Evolutionary conservation across 2,888 invertebrate species (phyloP).

Genomic region (Lasioglossum oenotherae): DNA sequence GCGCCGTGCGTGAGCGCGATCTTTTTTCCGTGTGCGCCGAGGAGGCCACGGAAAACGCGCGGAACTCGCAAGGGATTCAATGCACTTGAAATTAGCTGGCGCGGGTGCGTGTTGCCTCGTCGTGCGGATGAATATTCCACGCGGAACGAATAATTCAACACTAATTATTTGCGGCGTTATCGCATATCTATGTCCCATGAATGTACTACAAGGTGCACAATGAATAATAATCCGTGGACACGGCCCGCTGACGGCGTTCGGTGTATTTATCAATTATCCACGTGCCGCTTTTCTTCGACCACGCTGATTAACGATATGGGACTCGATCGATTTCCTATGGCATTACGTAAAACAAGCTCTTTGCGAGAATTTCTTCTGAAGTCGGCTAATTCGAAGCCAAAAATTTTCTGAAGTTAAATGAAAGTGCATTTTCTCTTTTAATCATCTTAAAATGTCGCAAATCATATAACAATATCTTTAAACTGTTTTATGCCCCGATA

Average conservation of each 20-base stretch:
- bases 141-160: conserved; percentile 56
- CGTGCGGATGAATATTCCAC: conserved; percentile 55
- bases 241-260: conserved; percentile 13
- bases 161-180: conserved; percentile 63
- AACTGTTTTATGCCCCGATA: too few species aligned
- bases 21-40: not conserved
- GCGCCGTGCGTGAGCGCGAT: conserved; percentile 1
- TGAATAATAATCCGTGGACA: conserved; percentile 56
- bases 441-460: too few species aligned
- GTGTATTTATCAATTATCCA: conserved; percentile 34
- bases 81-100: conserved; percentile 52
- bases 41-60: conserved; percentile 1
- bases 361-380: not conserved
- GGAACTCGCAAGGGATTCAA: conserved; percentile 22
- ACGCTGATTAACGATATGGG: not conserved
- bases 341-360: not conserved
- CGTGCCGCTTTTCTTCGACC: conserved; percentile 10
- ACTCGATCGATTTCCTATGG: not conserved
- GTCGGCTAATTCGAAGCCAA: not conserved
- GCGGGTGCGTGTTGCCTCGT: conserved; percentile 32
- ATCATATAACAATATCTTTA: too few species aligned
- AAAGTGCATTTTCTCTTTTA: too few species aligned
- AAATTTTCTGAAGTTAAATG: too few species aligned
- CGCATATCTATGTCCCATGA: conserved; percentile 53
- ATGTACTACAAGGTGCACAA: conserved; percentile 44